Conservation (phyloP, 2,113 vertebrate species). For the Acrocephalus arundinaceus region DNA sequence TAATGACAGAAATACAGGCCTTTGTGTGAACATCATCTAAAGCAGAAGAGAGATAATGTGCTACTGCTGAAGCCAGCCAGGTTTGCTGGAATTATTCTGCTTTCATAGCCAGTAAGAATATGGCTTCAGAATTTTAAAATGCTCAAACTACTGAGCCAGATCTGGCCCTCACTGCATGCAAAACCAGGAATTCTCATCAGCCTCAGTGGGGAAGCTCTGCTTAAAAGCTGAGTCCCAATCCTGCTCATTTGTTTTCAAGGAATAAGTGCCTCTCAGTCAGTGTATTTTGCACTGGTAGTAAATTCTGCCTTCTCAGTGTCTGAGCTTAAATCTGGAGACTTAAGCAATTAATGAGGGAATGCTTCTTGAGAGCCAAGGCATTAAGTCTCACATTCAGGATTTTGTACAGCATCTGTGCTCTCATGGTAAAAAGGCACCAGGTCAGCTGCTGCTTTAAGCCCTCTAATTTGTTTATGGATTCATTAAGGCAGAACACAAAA, state of each 20-base stretch:
- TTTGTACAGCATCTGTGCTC: not conserved
- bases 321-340: not conserved
- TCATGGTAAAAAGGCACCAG: not conserved
- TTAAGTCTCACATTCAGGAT: not conserved
- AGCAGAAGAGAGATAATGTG: not conserved
- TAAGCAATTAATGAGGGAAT: not conserved
- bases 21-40: not conserved
- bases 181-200: not conserved
- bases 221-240: not conserved
- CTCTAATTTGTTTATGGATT: not conserved
- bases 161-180: not conserved
- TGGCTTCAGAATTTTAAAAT: not conserved
- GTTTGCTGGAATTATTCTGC: not conserved
- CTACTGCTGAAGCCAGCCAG: not conserved
- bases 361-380: not conserved
- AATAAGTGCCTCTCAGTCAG: not conserved
- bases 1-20: not conserved
- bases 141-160: not conserved
- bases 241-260: conserved; percentile 4
- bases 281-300: not conserved
- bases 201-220: not conserved
- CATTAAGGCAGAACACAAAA: not conserved
- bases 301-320: not conserved
- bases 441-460: not conserved
- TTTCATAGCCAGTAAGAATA: not conserved